Base-by-base conservation (phyloP, 1,140 invertebrate species). In the Triops longicaudatus region DNA sequence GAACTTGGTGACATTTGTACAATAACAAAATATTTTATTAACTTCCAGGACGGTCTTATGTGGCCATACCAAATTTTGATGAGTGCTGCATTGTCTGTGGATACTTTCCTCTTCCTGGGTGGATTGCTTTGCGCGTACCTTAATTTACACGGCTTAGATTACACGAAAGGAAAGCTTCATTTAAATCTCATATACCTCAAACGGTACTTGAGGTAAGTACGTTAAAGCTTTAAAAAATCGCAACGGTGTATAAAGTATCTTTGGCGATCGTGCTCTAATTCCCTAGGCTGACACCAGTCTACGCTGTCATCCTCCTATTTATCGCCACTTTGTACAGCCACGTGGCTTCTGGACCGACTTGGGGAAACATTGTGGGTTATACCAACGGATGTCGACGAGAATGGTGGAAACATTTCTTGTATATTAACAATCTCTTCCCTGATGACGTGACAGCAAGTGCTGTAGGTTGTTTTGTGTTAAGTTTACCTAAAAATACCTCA, bases 281-380 rank as follows among this genome's bases (percentile, higher is more conserved):
- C 81, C 86, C 79, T 81, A 90, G 91, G 81, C 85, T 96, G 44
- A 95, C 93, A 0, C 90, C 91, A 0, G 91, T 93, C 0, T 95
- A 96, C 83, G 87, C 94, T 82, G 92, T 93, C 80, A 89, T 93
- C 42, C 84, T 95, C 73, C 92, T 92, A 72, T 90, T 90, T 83
- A 90, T 91, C 80, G 88, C 89, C 0, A 91, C 88, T 81, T 84
- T 92, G 3, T 88, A 90, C 84, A 88, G 89, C 63, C 88, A 91
- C 77, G 80, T 90, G 1, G 89, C 88, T 1, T 81, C 85, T 4
- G 91, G 91, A 0, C 91, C 91, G 4, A 86, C 89, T 80, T 93
- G 91, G 91, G 87, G 87, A 9, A 85, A 84, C 1, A 22, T 50
- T n/a, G 85, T 91, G 74, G 87, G 85, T 63, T 84, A 86, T 73